A percentile compares a stretch with the other conserved stretches of the same genome.
Conservation (phyloP, 2,113 vertebrate species). For the Stigmatopora argus region DNA sequence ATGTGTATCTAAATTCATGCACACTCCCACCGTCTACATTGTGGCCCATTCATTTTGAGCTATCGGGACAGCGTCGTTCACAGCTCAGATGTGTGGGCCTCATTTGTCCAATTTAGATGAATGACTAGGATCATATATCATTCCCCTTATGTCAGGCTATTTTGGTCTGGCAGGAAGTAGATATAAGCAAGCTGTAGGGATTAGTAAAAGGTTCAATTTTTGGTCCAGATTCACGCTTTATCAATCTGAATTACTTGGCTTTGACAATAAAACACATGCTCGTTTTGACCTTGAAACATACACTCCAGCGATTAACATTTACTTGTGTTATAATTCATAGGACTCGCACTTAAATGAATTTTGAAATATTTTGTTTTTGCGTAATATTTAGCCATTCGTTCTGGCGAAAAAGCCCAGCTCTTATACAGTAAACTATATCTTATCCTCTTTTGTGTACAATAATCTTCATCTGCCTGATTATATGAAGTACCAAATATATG, state of each 20-base stretch:
- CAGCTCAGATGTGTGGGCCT: conserved; percentile 49
- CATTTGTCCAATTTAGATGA: conserved; percentile 64
- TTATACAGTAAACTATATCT: too few relatives aligned
- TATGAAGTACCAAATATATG: too few relatives aligned
- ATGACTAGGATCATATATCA: conserved; percentile 59
- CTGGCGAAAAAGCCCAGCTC: too few relatives aligned
- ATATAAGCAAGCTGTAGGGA: conserved; percentile 14
- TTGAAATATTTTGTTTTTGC: too few relatives aligned
- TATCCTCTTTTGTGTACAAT: not conserved
- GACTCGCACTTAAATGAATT: too few relatives aligned
- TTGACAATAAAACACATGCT: conserved; percentile 16
- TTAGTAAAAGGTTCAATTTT: conserved; percentile 22
- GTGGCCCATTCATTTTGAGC: conserved; percentile 27
- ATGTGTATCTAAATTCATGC: conserved; percentile 18
- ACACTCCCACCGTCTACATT: conserved; percentile 16
- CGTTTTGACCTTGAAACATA: conserved; percentile 2
- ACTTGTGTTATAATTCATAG: not conserved
- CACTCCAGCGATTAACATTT: not conserved
- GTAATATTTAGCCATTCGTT: too few relatives aligned
- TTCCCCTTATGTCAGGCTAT: conserved; percentile 48
- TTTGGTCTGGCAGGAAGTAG: conserved; percentile 42
- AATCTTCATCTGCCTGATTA: not conserved
- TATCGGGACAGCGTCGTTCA: conserved; percentile 34
- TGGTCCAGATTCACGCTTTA: conserved; percentile 15
- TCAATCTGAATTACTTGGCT: conserved; percentile 13